A percentile compares a stretch with the other conserved stretches of the same genome.
These are phyloP conservation scores for Somateria mollissima DNA, from an alignment of 2,797 vertebrate genomes.

Conservation along the genomic window DNA sequence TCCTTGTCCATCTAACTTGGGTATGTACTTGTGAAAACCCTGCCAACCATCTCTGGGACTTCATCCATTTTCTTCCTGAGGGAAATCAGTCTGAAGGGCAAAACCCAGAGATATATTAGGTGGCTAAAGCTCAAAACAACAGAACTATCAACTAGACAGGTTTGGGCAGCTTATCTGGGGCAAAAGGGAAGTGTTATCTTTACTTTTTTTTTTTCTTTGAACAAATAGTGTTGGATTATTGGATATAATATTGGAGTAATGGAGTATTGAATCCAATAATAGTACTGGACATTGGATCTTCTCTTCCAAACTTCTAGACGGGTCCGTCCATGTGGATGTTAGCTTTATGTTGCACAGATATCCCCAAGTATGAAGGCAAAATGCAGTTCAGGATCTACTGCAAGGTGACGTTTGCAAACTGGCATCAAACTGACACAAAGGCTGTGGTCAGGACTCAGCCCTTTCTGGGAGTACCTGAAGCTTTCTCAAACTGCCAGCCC, in stretches of 20 bases:
- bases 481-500: neutral
- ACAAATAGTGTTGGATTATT: neutral
- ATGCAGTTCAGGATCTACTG: neutral
- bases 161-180: neutral
- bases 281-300: neutral
- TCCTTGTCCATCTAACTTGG: neutral
- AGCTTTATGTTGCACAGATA: neutral
- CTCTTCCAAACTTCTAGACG: neutral
- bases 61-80: neutral
- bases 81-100: neutral
- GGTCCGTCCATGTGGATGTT: neutral
- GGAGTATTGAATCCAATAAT: neutral
- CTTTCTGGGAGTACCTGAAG: neutral
- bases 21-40: neutral
- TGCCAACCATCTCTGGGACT: neutral
- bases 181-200: neutral
- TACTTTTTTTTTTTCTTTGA: neutral
- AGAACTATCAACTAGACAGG: neutral
- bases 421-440: neutral
- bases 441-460: neutral
- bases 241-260: neutral
- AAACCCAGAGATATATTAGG: neutral
- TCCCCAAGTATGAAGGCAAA: accelerated
- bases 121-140: neutral
- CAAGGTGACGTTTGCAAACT: neutral